Conservation (phyloP, 2,797 vertebrate species). For the Lerista edwardsae region DNA sequence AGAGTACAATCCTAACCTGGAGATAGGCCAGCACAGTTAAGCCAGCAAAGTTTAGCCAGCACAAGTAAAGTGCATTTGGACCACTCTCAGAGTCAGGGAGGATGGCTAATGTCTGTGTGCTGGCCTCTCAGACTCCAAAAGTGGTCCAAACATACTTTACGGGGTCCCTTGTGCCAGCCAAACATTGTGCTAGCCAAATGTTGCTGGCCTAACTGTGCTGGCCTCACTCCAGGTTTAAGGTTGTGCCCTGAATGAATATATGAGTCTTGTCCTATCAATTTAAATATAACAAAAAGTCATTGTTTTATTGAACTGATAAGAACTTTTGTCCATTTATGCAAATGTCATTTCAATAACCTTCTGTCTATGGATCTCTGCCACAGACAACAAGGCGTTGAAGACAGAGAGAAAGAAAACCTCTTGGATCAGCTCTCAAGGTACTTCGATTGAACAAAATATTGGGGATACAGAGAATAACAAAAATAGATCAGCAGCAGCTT, state of each 20-base stretch:
- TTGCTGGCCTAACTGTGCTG: too few species aligned
- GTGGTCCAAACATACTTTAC: too few species aligned
- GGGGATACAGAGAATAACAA: background rate
- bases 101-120: too few species aligned
- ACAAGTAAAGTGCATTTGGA: too few species aligned
- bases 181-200: too few species aligned
- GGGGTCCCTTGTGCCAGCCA: too few species aligned
- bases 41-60: too few species aligned
- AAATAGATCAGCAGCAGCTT: background rate
- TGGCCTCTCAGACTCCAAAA: too few species aligned
- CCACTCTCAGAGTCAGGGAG: too few species aligned
- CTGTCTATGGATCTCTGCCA: constrained; percentile 55
- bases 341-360: constrained; percentile 36
- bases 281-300: background rate
- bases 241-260: background rate
- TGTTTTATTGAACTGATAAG: constrained; percentile 11
- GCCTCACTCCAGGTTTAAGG: too few species aligned
- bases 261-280: background rate
- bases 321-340: constrained; percentile 19
- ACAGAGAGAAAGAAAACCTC: constrained; percentile 65
- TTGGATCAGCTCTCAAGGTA: constrained; percentile 70
- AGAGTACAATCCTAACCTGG: too few species aligned
- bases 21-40: too few species aligned
- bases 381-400: constrained; percentile 70
- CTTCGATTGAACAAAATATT: constrained; percentile 21